Evolutionary conservation across 2,888 invertebrate species (phyloP), one percentile per base, ranked within the genome.

Genomic region (Argyresthia goedartella): DNA sequence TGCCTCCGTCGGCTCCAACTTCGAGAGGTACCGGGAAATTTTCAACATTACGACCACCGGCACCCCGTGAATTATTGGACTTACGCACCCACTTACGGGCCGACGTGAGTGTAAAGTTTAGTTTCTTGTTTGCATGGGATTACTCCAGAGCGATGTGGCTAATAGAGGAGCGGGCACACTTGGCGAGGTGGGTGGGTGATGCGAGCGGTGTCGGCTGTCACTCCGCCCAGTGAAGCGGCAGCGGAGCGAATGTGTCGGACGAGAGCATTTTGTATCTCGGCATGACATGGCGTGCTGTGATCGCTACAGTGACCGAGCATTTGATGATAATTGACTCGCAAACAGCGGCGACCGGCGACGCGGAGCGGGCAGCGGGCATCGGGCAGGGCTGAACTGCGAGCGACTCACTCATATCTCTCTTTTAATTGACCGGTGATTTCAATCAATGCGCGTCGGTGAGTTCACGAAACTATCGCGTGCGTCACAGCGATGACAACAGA

Each of bases 391-490:
- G 15, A 13, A 41, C 49, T 42, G 16, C 42, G 42, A 25, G 25
- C 25, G 25, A 25, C 25, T 25, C 25, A 25, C 25, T 49, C 42
- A 33, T 16, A 25, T 49, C 49, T 41, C 49, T 49, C 49, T 49
- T 77, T 76, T 80, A 78, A 81, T 81, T 77, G 80, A 78, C 74
- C 71, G 75, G 73, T 76, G 76, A 78, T 81, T 80, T 81, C 78
- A 82, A 79, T 80, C 73, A 76, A 72, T 71, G 66, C 69, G 69
- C 77, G 71, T 77, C 74, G 69, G 64, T 61, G 74, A 74, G 68
- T 73, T 71, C 67, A 75, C 74, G 68, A 41, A 50, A 45, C 46
- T 46, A 51, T 34, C 62, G 67, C 61, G 67, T 72, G 75, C 65
- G 71, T 74, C 61, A n/a, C 39, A 58, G 59, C 61, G 71, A 71